Percentiles rank a stretch among this genome's conserved stretches.
phyloP scores from a whole-genome alignment of 1,140 invertebrate species.

The Drosophila tsacasi region DNA sequence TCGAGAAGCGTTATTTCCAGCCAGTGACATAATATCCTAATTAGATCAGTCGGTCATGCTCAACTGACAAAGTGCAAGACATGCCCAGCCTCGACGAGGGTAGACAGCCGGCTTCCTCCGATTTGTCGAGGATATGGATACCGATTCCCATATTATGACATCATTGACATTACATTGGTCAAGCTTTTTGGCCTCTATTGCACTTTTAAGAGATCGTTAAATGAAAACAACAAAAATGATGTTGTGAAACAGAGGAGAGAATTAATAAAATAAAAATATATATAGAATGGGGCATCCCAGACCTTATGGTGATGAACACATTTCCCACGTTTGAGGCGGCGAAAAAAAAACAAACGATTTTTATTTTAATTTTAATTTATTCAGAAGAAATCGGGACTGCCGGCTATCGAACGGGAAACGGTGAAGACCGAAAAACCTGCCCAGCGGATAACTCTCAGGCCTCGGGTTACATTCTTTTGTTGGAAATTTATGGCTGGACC shows the following conservation, averaged over 20 bases:
- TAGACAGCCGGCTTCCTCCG: conserved; percentile 28
- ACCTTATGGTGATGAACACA: conserved; percentile 64
- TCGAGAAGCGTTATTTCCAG: conserved; percentile 1
- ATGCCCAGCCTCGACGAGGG: conserved; percentile 41
- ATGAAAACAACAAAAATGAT: conserved; percentile 62
- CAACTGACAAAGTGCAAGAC: conserved; percentile 39
- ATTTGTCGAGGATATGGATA: conserved; percentile 1
- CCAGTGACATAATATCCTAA: conserved; percentile 54
- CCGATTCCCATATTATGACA: conserved; percentile 40
- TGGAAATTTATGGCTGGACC: conserved; percentile 71
- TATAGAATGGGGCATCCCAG: conserved; percentile 3
- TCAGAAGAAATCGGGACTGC: conserved; percentile 80
- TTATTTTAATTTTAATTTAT: conserved; percentile 82
- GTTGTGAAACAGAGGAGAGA: conserved; percentile 28
- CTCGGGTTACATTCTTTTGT: conserved; percentile 81
- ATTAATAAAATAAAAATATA: not conserved
- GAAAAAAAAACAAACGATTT: conserved; percentile 49
- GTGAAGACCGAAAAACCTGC: conserved; percentile 48
- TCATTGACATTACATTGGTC: conserved; percentile 47
- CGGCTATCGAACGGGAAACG: conserved; percentile 72
- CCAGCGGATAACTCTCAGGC: conserved; percentile 58
- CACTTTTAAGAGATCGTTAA: conserved; percentile 67
- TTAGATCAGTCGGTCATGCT: conserved; percentile 58
- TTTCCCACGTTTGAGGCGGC: conserved; percentile 72
- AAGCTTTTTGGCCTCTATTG: conserved; percentile 54